Evolutionary conservation across 2,888 invertebrate species (phyloP), one percentile per base, ranked within the genome.

Genomic region (Melanostoma mellinum): DNA sequence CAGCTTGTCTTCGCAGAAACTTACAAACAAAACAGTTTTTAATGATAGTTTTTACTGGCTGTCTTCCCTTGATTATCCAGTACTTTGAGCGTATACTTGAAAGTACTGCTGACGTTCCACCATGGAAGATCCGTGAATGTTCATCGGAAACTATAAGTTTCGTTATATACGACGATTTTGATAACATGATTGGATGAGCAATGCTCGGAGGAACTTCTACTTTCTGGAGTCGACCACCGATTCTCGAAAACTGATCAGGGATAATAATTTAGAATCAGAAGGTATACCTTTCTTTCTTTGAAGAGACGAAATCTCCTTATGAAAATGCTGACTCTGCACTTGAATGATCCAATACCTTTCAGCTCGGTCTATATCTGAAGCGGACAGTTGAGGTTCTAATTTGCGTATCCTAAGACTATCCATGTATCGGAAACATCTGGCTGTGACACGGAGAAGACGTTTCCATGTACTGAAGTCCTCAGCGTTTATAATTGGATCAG

Each of bases 21-120:
- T 58, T 63, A 35, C 75, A 67, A n/a, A 52, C 40, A n/a, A 76
- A 42, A 44, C 76, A 69, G 20, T 61, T 58, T 30, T 53, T 75
- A 4, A 58, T 68, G 0, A 60, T 4, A 9, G 1, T 55, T 32
- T 68, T 68, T 3, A 46, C 44, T 2, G 55, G 1, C 36, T 68
- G 67, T 3, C 67, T 32, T 20, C 67, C 67, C 20, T 44, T 46
- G 44, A 68, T 35, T 20, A 69, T 33, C 60, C 61, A 67, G 35
- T 71, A 50, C 9, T 32, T 40, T 3, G 36, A 58, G 3, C 69
- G 58, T 46, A 56, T 33, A 9, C 30, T 1, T n/a, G 69, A 58
- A 32, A 48, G 50, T 4, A 58, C 46, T 5, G 67, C 44, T 46
- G 68, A 68, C 6, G 56, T 30, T 3, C 68, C 55, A 6, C 30